These are phyloP conservation scores for Ictidomys tridecemlineatus DNA, from an alignment of 2,113 vertebrate species.

Conservation along the genomic window DNA sequence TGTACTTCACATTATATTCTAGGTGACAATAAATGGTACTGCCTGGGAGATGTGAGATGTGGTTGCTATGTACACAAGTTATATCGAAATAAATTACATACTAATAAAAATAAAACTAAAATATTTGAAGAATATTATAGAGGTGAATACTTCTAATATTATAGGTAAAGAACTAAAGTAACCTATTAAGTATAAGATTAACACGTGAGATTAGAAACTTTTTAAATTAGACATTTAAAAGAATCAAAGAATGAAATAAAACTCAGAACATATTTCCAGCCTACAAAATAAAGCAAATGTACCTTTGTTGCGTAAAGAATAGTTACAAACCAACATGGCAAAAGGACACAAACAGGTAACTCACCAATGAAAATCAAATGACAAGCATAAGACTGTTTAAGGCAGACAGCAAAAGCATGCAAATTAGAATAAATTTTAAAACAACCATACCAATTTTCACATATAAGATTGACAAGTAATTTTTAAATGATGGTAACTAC, in stretches of 20 bases:
- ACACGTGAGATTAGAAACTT: background rate
- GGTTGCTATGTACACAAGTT: background rate
- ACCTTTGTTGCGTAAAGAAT: background rate
- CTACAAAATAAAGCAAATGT: background rate
- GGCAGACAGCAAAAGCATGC: background rate
- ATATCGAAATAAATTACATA: constrained; percentile 18
- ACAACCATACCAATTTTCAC: background rate
- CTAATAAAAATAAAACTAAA: constrained; percentile 7
- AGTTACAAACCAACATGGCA: background rate
- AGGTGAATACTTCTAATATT: constrained; percentile 16
- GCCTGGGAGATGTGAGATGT: background rate
- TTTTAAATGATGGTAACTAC: background rate
- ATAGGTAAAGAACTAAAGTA: background rate
- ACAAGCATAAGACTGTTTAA: background rate
- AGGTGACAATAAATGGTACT: background rate
- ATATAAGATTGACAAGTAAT: constrained; percentile 19
- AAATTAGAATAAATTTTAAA: constrained; percentile 24
- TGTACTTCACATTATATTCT: background rate
- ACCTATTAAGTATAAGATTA: background rate
- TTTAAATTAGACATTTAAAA: constrained; percentile 12
- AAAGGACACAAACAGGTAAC: background rate
- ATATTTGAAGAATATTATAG: background rate
- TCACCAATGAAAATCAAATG: background rate
- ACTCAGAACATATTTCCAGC: background rate
- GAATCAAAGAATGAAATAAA: constrained; percentile 41